Conservation (phyloP, 2,797 vertebrate genomes). For the Lateolabrax maculatus region DNA sequence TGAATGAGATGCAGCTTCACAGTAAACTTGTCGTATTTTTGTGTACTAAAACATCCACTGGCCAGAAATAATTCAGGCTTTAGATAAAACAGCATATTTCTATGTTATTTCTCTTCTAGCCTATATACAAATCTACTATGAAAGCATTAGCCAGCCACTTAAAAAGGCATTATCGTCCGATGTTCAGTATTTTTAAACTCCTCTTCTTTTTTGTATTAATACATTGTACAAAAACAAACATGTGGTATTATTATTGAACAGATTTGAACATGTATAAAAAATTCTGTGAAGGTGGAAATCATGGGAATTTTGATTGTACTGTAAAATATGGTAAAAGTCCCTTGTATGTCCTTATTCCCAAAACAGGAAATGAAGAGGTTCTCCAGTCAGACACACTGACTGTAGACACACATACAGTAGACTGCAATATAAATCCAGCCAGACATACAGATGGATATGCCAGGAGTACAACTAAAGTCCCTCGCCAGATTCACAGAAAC, state of each 20-base stretch:
- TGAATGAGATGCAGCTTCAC: not conserved
- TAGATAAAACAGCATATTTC: not conserved
- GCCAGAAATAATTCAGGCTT: not conserved
- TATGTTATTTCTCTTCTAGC: not conserved
- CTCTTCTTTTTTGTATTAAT: not conserved
- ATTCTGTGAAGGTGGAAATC: conserved; percentile 20
- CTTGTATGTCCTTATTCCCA: conserved; percentile 31
- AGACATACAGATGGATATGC: conserved; percentile 69
- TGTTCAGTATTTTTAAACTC: not conserved
- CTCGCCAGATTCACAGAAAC: conserved; percentile 63
- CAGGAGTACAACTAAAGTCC: conserved; percentile 67
- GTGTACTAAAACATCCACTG: not conserved
- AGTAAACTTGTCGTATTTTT: not conserved
- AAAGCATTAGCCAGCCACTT: not conserved
- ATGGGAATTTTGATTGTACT: conserved; percentile 3
- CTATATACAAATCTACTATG: not conserved
- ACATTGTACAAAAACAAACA: not conserved
- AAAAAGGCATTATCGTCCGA: not conserved
- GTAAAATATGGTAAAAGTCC: conserved; percentile 11
- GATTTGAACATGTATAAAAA: not conserved
- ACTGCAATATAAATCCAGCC: conserved; percentile 65
- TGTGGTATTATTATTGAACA: too few relatives aligned
- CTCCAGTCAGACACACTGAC: conserved; percentile 60
- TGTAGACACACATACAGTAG: conserved; percentile 63
- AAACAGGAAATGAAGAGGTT: conserved; percentile 63